Base-by-base conservation (phyloP, 2,888 invertebrate genomes). In the Unio pictorum region DNA sequence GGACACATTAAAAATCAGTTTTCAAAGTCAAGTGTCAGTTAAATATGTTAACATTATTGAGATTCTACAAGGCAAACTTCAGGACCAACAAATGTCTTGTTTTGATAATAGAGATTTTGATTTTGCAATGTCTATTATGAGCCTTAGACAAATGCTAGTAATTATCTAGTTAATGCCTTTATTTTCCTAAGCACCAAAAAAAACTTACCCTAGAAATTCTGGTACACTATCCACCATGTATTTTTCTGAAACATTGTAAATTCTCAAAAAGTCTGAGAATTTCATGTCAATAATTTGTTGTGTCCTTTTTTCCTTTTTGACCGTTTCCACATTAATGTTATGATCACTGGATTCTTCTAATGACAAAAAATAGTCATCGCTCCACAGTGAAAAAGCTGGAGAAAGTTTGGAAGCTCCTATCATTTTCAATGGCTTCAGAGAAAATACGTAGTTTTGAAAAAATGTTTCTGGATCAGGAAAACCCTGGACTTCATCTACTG, bases 201-300 rank as follows among this genome's bases (percentile, higher is more conserved):
- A n/a, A 17, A 75, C 69, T 67, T 76, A 87, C 88, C 81, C 78
- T 8, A 89, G 78, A 69, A 81, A 84, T 3, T 63, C 26, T n/a
- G 89, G 89, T 4, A 89, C 86, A 34, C 73, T 71, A 64, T 86
- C 78, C 0, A 89, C 89, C 87, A 89, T 87, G 71, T 89, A 89
- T 61, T 81, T 76, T 23, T 84, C 82, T 7, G 85, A 81, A 6
- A 73, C 64, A 62, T 87, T 88, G 71, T 89, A 89, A 8, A 71
- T 78, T 34, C 74, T 68, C 6, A 89, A 75, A 82, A 89, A 89
- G 34, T 88, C 83, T 61, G 75, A 67, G 67, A 89, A 88, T 57
- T 79, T 64, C 82, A 89, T 81, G 15, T 71, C 66, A 17, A 75
- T 54, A 6, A 83, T 76, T n/a, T 76, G 67, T 67, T 85, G 85